These are phyloP conservation scores for Piaya cayana DNA, from an alignment of 2,113 vertebrate genomes.

Conservation along the genomic window DNA sequence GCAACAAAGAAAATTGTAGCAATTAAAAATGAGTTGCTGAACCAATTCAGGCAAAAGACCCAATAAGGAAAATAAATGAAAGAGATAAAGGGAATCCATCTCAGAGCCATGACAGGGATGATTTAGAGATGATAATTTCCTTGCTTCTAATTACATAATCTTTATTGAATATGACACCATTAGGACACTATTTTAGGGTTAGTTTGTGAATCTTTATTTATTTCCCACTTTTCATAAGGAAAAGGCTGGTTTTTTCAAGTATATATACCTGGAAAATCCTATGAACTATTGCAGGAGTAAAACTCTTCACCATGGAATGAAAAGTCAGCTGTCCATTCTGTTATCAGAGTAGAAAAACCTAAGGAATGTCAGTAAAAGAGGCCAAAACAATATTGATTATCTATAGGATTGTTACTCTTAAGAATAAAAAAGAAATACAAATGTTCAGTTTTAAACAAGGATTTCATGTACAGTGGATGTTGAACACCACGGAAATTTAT, in stretches of 20 bases:
- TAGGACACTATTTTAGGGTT: neutral
- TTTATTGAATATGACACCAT: neutral
- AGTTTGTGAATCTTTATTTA: neutral
- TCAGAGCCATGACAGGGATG: neutral
- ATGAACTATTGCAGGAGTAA: neutral
- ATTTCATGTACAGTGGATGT: neutral
- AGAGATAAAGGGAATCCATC: accelerated
- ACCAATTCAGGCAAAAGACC: neutral
- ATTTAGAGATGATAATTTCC: neutral
- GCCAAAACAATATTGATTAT: neutral
- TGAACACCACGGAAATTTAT: neutral
- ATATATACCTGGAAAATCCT: neutral
- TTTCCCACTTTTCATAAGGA: neutral
- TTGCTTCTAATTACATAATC: neutral
- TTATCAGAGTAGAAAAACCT: accelerated
- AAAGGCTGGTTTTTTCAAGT: neutral
- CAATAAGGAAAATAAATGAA: neutral
- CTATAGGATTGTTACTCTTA: neutral
- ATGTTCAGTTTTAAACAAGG: neutral
- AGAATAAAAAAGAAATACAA: neutral
- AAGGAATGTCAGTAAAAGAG: neutral
- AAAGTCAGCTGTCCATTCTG: neutral
- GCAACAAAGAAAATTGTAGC: neutral
- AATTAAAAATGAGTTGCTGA: neutral
- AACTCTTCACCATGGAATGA: neutral